Evolutionary conservation across 2,888 invertebrate genomes (phyloP).

Genomic region (Mellilla xanthometata): DNA sequence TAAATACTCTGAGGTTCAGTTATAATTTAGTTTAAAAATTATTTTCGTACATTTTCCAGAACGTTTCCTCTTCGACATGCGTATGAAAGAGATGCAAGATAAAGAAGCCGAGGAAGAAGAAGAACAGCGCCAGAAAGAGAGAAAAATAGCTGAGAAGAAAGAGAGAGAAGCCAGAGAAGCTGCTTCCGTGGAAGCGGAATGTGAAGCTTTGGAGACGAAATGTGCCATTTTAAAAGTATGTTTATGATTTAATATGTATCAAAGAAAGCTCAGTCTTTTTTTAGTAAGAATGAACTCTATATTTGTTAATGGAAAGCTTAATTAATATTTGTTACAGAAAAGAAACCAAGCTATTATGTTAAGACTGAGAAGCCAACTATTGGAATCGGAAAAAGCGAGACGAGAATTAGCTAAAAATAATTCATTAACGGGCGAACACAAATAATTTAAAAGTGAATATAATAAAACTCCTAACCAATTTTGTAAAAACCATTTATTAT

Average conservation of each 20-base stretch:
- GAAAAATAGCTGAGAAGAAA: conserved; percentile 40
- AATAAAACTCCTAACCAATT: too few species aligned
- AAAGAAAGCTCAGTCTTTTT: too few species aligned
- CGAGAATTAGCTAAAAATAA: conserved; percentile 51
- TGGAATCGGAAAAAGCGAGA: conserved; percentile 60
- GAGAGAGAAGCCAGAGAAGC: conserved; percentile 46
- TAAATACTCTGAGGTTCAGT: too few species aligned
- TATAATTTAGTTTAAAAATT: neutral
- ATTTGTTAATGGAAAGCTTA: too few species aligned
- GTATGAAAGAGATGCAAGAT: conserved; percentile 45
- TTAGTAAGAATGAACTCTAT: too few species aligned
- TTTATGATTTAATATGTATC: too few species aligned
- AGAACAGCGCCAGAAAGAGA: conserved; percentile 42
- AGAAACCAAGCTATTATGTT: conserved; percentile 72
- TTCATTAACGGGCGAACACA: too few species aligned
- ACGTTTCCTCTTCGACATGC: conserved; percentile 35
- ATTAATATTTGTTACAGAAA: conserved; percentile 53
- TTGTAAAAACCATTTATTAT: too few species aligned
- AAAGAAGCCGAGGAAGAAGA: conserved; percentile 50
- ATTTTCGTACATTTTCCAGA: conserved; percentile 40
- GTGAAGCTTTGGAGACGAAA: conserved; percentile 54
- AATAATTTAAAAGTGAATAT: neutral
- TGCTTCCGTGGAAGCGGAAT: conserved; percentile 49
- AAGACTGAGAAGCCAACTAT: conserved; percentile 59
- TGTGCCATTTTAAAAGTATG: conserved; percentile 61